Evolutionary conservation across 2,888 invertebrate species (phyloP).

Genomic region (Calameuta pallipes): DNA sequence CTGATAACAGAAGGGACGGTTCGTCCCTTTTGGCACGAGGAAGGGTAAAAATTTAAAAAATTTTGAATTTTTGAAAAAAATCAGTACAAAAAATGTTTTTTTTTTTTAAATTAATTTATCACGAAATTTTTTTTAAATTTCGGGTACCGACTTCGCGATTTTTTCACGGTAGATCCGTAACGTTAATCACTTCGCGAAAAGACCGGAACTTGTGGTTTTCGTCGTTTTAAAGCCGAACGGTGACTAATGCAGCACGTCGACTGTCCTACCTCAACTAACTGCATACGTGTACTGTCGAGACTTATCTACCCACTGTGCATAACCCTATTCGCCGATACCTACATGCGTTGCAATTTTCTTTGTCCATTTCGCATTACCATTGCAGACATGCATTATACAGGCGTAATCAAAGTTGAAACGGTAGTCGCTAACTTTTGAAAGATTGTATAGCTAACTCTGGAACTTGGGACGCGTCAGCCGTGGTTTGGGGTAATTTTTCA

Average conservation of each 20-base stretch:
- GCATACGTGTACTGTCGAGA: constrained; percentile 23
- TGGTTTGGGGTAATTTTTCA: neutral
- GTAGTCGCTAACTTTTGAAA: neutral
- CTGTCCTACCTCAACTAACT: constrained; percentile 31
- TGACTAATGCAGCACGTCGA: constrained; percentile 44
- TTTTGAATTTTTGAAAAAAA: too few relatives aligned
- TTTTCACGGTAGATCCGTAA: neutral
- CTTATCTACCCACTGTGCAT: constrained; percentile 39
- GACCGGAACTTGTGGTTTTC: neutral
- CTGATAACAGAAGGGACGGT: neutral
- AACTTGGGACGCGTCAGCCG: neutral
- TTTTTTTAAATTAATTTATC: too few relatives aligned
- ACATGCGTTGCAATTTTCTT: constrained; percentile 6
- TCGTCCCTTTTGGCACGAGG: constrained; percentile 18
- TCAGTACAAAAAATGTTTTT: too few relatives aligned
- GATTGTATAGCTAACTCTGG: neutral
- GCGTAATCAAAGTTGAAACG: neutral
- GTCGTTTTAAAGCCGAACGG: constrained; percentile 32
- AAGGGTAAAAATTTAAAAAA: too few relatives aligned
- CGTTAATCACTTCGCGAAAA: neutral
- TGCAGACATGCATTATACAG: neutral
- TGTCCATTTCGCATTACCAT: constrained; percentile 2
- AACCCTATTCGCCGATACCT: constrained; percentile 29
- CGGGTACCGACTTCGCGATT: neutral
- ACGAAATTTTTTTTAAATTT: neutral